A percentile compares a stretch with the other conserved stretches of the same genome.
Conservation (phyloP, 2,113 vertebrate species). For the Scophthalmus maximus region DNA sequence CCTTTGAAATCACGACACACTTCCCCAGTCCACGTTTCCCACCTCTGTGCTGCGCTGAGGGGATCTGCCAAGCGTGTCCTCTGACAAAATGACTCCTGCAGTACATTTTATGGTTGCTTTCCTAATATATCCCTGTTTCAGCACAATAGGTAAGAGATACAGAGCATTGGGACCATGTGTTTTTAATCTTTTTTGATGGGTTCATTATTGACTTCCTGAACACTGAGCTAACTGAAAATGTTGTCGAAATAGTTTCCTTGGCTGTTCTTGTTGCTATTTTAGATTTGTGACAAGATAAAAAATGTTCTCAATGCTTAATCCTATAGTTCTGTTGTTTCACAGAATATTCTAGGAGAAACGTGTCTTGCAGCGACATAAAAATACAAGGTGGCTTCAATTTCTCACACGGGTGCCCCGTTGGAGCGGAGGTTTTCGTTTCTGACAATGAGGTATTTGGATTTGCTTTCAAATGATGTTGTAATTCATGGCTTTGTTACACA, state of each 20-base stretch:
- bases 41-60: too few species aligned
- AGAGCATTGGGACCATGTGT: background rate
- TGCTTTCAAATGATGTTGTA: too few species aligned
- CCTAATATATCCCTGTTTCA: rapidly evolving
- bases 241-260: background rate
- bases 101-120: rapidly evolving
- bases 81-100: background rate
- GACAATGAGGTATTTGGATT: background rate
- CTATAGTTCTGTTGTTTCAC: background rate
- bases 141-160: background rate
- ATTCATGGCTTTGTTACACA: background rate
- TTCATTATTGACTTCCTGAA: too few species aligned
- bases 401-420: rapidly evolving
- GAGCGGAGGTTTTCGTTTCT: rapidly evolving
- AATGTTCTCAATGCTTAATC: background rate
- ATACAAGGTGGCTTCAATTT: background rate
- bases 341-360: rapidly evolving
- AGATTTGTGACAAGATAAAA: background rate
- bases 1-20: too few species aligned
- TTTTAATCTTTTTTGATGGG: background rate
- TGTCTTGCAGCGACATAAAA: background rate
- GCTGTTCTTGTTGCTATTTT: too few species aligned
- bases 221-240: too few species aligned
- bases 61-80: too few species aligned
- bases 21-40: too few species aligned